Evolutionary conservation across 2,113 vertebrate species (phyloP), one percentile per base, ranked within the genome.

Genomic region (Dicrurus megarhynchus): DNA sequence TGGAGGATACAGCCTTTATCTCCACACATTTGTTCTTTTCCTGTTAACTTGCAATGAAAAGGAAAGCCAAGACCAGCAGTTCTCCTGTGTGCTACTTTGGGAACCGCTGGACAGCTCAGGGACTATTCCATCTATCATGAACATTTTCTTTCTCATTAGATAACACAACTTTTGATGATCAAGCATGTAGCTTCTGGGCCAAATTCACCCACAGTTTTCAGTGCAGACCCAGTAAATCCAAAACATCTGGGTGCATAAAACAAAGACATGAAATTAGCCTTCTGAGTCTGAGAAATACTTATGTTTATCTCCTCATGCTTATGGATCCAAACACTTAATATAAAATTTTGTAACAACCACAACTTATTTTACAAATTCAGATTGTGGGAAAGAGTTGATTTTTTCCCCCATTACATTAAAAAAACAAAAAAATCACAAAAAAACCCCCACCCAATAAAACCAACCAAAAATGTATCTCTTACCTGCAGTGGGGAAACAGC

Each of bases 1-100:
- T 52, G 39, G 27, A 87, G 71, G 77, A 93, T 46, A 71, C 91
- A 68, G 73, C n/a, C 90, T 91, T 95, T 94, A 94, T 93, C 85
- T 94, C 30, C 32, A 49, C n/a, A 53, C 79, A 37, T 77, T 85
- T 90, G 67, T 64, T 85, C 90, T 84, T 77, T 93, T 74, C 85
- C 95, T 92, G 79, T 77, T 77, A 65, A 53, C 50, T 64, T 41
- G 37, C 75, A 95, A 86, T 0, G 1, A 67, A 87, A 84, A 87
- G 60, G 37, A 81, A 93, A 90, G 71, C 47, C 33, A 91, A 67
- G 14, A 74, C n/a, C 85, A 93, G 84, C 61, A 89, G 35, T 61
- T 74, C 82, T 69, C 61, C 46, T 39, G 67, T 35, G 42, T 55
- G 60, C 24, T 76, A 12, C 37, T 63, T 80, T 56, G 64, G 64